phyloP scores from a whole-genome alignment of 2,797 vertebrate genomes.

The Anguilla anguilla region DNA sequence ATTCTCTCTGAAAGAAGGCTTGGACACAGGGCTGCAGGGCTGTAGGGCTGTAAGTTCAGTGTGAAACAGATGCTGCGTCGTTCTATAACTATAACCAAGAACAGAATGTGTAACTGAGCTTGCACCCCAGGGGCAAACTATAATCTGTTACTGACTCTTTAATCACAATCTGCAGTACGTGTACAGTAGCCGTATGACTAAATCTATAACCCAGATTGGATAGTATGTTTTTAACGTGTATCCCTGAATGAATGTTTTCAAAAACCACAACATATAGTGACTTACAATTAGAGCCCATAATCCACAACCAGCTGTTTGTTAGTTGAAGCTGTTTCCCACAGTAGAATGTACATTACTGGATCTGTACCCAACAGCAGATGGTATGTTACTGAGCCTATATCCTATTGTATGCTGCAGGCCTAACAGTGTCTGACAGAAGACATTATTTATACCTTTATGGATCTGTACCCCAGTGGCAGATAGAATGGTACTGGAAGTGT shows the following conservation, averaged over 20 bases:
- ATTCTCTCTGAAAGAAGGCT: neutral
- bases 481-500: neutral
- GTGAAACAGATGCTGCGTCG: neutral
- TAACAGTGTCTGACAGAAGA: neutral
- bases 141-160: neutral
- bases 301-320: neutral
- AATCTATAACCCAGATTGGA: neutral
- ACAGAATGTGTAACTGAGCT: neutral
- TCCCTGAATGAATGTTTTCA: neutral
- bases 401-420: neutral
- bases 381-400: neutral
- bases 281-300: neutral
- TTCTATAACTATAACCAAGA: constrained; percentile 2
- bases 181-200: neutral
- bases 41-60: neutral
- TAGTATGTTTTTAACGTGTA: neutral
- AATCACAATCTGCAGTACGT: neutral
- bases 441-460: neutral
- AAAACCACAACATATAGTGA: neutral
- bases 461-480: neutral
- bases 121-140: neutral
- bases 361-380: neutral
- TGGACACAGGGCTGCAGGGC: neutral
- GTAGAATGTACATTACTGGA: neutral
- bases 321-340: neutral